Percentiles rank a stretch among this genome's conserved stretches.
phyloP scores from a whole-genome alignment of 2,888 invertebrate species.

The Epinotia bilunana region DNA sequence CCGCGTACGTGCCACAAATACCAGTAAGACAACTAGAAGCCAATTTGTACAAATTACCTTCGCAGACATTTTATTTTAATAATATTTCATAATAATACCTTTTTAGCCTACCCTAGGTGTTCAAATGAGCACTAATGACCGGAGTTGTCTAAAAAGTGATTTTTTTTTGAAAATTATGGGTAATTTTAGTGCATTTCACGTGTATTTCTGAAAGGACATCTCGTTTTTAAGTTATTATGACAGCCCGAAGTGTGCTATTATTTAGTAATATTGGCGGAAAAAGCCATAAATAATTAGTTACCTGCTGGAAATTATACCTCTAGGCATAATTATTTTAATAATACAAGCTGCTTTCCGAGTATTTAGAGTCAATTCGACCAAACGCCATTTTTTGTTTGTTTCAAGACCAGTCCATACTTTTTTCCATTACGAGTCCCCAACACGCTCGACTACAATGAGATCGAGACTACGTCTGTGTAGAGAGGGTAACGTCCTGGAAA shows the following conservation, averaged over 20 bases:
- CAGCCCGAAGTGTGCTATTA: conserved; percentile 14
- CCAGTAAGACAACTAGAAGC: conserved; percentile 29
- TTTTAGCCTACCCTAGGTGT: conserved; percentile 32
- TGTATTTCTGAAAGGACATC: conserved; percentile 25
- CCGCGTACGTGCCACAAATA: conserved; percentile 20
- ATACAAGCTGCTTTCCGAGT: background rate
- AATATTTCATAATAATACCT: conserved; percentile 35
- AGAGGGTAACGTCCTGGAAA: too few species aligned
- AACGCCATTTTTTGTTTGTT: too few species aligned
- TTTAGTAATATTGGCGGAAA: conserved; percentile 1
- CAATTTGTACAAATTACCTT: conserved; percentile 41
- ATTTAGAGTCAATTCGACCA: too few species aligned
- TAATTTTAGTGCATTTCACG: conserved; percentile 25
- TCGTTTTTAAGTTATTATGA: conserved; percentile 28
- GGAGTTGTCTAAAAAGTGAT: conserved; percentile 10
- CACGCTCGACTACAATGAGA: too few species aligned
- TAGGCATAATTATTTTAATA: conserved; percentile 16
- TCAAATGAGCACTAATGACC: conserved; percentile 27
- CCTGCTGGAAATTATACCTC: conserved; percentile 16
- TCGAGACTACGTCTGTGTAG: too few species aligned
- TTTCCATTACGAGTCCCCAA: too few species aligned
- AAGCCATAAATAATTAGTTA: conserved; percentile 14
- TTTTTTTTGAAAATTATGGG: conserved; percentile 35
- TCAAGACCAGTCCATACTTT: too few species aligned
- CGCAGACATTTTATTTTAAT: conserved; percentile 30